Conservation (phyloP, 2,888 invertebrate genomes). For the Trichogramma dendrolimi region DNA sequence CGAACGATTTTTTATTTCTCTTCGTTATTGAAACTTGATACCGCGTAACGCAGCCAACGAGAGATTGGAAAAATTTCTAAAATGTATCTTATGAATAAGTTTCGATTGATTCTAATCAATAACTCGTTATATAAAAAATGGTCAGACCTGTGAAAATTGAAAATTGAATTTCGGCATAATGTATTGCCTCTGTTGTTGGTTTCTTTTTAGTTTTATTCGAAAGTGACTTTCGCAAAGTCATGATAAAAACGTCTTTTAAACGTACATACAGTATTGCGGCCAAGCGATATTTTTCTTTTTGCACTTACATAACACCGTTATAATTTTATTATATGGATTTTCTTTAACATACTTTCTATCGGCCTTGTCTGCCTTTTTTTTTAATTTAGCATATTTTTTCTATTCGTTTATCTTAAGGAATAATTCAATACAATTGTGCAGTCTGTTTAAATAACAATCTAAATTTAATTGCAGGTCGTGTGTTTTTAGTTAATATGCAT, state of each 20-base stretch:
- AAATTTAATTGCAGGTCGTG: constrained; percentile 39
- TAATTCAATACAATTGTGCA: constrained; percentile 46
- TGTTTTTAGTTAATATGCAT: constrained; percentile 6
- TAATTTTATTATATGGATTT: constrained; percentile 27
- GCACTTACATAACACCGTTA: constrained; percentile 32
- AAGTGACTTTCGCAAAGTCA: constrained; percentile 10
- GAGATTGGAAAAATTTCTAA: too few species aligned
- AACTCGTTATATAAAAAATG: too few species aligned
- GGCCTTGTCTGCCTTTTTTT: constrained; percentile 10
- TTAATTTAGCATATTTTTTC: constrained; percentile 18
- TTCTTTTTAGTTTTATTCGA: too few species aligned
- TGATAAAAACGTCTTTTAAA: constrained; percentile 16
- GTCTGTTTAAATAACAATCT: constrained; percentile 35
- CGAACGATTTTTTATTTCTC: too few species aligned
- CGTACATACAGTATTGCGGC: constrained; percentile 2
- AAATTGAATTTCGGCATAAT: too few species aligned
- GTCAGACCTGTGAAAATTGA: too few species aligned
- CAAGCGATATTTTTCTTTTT: constrained; percentile 20
- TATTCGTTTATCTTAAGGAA: constrained; percentile 29
- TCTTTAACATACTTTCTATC: constrained; percentile 30
- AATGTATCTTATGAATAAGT: too few species aligned
- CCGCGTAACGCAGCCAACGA: too few species aligned
- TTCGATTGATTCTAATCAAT: too few species aligned
- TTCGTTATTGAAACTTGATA: too few species aligned
- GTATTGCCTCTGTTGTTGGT: too few species aligned